These are phyloP conservation scores for Raja brachyura DNA, from an alignment of 2,113 vertebrate species.

Conservation along the genomic window DNA sequence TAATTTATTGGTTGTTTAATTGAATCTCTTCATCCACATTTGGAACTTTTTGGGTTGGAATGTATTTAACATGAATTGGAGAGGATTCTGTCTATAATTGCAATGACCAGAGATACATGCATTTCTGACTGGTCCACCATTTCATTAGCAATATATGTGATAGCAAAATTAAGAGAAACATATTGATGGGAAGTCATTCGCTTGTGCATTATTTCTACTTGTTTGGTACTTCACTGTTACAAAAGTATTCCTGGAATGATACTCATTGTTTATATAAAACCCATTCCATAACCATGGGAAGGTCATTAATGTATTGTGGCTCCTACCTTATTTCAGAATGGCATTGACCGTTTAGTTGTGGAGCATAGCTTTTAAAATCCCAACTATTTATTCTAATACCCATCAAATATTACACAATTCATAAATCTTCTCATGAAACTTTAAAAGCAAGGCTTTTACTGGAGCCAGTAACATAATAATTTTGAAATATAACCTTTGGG, in stretches of 20 bases:
- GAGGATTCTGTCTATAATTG: not conserved
- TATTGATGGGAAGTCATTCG: not conserved
- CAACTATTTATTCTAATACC: constrained; percentile 24
- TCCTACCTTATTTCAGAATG: not conserved
- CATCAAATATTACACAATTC: constrained; percentile 2
- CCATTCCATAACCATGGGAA: not conserved
- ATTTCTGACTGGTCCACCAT: not conserved
- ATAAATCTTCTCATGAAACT: not conserved
- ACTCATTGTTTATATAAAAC: not conserved
- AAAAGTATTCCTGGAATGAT: not conserved
- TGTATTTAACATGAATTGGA: not conserved
- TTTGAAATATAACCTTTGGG: not conserved
- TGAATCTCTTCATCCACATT: not conserved
- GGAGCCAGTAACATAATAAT: not conserved
- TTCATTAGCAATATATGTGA: not conserved
- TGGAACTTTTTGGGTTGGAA: not conserved
- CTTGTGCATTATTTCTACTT: too few relatives aligned
- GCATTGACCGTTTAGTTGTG: not conserved
- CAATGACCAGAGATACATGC: not conserved
- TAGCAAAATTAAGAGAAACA: not conserved
- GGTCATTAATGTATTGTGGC: not conserved
- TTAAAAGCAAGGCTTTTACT: too few relatives aligned
- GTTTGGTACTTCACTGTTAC: not conserved
- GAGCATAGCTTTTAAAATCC: not conserved
- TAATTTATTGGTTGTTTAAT: too few relatives aligned